These are phyloP conservation scores for Nasonovia ribisnigri DNA, from an alignment of 2,888 invertebrate species.

Conservation along the genomic window DNA sequence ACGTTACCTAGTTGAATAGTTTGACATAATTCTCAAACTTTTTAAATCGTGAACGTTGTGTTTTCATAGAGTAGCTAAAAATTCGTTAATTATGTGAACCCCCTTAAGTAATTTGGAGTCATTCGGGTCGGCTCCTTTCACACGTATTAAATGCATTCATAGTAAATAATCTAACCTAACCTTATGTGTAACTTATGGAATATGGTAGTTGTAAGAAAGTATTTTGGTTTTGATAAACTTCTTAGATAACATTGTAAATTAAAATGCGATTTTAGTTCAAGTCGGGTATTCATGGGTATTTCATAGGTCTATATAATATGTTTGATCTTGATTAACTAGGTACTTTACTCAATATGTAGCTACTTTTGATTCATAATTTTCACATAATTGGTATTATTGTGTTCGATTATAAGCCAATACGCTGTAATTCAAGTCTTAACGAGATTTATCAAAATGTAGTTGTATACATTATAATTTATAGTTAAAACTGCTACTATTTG, in stretches of 20 bases:
- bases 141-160: neutral
- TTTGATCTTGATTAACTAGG: neutral
- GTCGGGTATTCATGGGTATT: neutral
- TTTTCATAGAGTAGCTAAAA: neutral
- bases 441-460: neutral
- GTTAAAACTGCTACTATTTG: neutral
- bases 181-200: too few species aligned
- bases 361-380: neutral
- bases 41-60: neutral
- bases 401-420: neutral
- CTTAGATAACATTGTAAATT: neutral
- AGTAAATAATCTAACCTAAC: too few species aligned
- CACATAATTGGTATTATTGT: neutral
- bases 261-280: neutral
- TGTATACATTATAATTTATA: neutral
- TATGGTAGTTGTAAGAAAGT: neutral
- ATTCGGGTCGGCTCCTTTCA: conserved; percentile 24
- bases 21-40: conserved; percentile 36
- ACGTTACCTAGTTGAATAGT: neutral
- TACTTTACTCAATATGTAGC: neutral
- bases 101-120: conserved; percentile 38
- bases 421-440: neutral
- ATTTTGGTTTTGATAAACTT: neutral
- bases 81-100: conserved; percentile 46
- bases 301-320: neutral